Percentiles rank a stretch among this genome's conserved stretches.
phyloP scores from a whole-genome alignment of 1,140 invertebrate species.

The Dendrolimus kikuchii region DNA sequence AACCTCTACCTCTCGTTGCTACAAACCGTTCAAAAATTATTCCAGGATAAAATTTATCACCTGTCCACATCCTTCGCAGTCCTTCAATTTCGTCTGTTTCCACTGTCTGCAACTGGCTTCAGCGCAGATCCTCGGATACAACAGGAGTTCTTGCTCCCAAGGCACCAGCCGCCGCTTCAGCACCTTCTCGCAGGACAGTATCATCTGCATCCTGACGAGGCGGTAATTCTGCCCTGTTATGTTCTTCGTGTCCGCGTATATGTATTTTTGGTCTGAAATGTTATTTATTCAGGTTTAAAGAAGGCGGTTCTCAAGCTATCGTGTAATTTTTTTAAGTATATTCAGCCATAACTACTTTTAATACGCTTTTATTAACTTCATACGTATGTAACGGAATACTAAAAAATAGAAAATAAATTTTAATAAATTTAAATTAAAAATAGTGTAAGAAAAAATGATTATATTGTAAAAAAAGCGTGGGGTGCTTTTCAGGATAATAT shows the following conservation, averaged over 20 bases:
- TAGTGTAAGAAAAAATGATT: too few species aligned
- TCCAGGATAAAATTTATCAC: slow-evolving; percentile 33
- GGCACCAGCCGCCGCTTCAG: slow-evolving; percentile 74
- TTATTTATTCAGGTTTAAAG: too few species aligned
- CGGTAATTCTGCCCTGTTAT: slow-evolving; percentile 74
- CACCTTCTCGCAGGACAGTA: slow-evolving; percentile 73
- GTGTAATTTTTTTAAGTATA: too few species aligned
- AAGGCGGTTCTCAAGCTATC: too few species aligned
- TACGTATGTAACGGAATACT: too few species aligned
- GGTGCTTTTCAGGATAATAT: too few species aligned
- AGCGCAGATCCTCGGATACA: slow-evolving; percentile 77
- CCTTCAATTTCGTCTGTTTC: slow-evolving; percentile 53
- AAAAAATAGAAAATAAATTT: too few species aligned
- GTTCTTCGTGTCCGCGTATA: slow-evolving; percentile 69
- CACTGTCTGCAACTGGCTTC: slow-evolving; percentile 68
- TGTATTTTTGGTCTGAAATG: slow-evolving; percentile 55
- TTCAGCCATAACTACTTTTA: too few species aligned
- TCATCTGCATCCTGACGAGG: slow-evolving; percentile 74
- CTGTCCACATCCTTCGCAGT: slow-evolving; percentile 74
- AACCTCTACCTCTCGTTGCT: too few species aligned
- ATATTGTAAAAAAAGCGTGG: too few species aligned
- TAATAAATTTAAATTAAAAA: too few species aligned
- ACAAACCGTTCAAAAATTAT: not conserved
- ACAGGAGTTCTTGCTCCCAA: slow-evolving; percentile 78
- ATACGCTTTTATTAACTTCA: too few species aligned